Evolutionary conservation across 2,113 vertebrate species (phyloP), one percentile per base, ranked within the genome.

Genomic region (Dendrocopos noguchii): DNA sequence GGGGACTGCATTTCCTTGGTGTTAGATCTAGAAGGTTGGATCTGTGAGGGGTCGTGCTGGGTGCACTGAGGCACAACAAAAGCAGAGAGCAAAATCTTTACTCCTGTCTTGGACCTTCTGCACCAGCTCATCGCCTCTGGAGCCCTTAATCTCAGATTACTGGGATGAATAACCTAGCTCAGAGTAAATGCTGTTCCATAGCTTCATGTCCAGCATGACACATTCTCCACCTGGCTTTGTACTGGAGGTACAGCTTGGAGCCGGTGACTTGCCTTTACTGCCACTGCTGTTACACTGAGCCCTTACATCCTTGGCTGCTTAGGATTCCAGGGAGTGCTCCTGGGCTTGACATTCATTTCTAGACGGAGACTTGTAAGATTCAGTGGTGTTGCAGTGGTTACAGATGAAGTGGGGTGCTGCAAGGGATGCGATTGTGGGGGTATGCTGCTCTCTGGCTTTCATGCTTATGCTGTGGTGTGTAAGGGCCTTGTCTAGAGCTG

Each of bases 11-110:
- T 74, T 86, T 78, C 68, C 42, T 80, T n/a, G 34, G n/a, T 29
- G 16, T 33, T 13, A 24, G 64, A 73, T 22, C 44, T 61, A 9
- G 15, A 14, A 52, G 33, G 34, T 25, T 64, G 33, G 59, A 9
- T 4, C 33, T 42, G 7, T 34, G 42, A 90, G 12, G 6, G 8
- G 13, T 55, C 66, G 15, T 2, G 31, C 59, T 59, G 47, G 18
- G 7, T 3, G 2, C 19, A 7, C 9, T 0, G 0, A 80, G 36
- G 28, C 31, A 44, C 46, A 19, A 3, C 24, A 29, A 46, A 75
- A 84, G 42, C 17, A 36, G 50, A 82, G 8, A 60, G 3, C 17
- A 18, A 55, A 63, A 44, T 52, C 16, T 28, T 18, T 64, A 44
- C 3, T 73, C 34, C 33, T 21, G 2, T 60, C 31, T 67, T 36